A percentile compares a stretch with the other conserved stretches of the same genome.
phyloP scores from a whole-genome alignment of 1,140 invertebrate genomes.

The Drosophila sp. region DNA sequence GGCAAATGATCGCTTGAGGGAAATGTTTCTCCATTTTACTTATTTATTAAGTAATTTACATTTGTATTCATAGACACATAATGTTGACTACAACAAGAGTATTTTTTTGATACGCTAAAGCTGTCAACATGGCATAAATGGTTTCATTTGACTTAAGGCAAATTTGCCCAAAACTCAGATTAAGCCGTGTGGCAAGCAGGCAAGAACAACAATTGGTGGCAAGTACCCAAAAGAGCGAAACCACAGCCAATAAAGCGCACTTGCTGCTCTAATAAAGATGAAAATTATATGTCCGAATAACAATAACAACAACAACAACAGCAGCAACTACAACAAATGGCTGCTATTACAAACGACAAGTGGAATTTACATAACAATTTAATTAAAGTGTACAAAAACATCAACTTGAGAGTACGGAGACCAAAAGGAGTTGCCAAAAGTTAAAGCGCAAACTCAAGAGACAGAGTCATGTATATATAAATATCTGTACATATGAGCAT shows the following conservation, averaged over 20 bases:
- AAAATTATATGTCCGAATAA: constrained; percentile 63
- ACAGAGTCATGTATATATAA: not conserved
- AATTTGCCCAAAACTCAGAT: constrained; percentile 1
- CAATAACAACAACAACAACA: constrained; percentile 21
- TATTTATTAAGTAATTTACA: constrained; percentile 12
- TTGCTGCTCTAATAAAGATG: constrained; percentile 68
- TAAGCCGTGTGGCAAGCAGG: too few species aligned
- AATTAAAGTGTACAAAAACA: constrained; percentile 66
- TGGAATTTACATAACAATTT: constrained; percentile 80
- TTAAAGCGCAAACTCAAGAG: constrained; percentile 60
- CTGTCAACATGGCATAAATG: constrained; percentile 19
- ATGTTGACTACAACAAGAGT: not conserved
- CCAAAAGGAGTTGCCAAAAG: constrained; percentile 66
- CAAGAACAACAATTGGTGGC: not conserved
- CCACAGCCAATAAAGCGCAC: constrained; percentile 51
- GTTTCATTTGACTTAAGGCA: constrained; percentile 15
- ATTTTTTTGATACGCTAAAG: not conserved
- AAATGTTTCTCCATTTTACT: not conserved
- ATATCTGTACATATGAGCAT: not conserved
- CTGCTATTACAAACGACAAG: constrained; percentile 60
- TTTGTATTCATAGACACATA: not conserved
- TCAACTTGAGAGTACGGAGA: constrained; percentile 28
- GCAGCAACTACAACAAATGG: not conserved
- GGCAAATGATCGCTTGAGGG: not conserved
- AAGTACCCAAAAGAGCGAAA: constrained; percentile 19